phyloP scores from a whole-genome alignment of 2,888 invertebrate genomes.

The Automeris io region DNA sequence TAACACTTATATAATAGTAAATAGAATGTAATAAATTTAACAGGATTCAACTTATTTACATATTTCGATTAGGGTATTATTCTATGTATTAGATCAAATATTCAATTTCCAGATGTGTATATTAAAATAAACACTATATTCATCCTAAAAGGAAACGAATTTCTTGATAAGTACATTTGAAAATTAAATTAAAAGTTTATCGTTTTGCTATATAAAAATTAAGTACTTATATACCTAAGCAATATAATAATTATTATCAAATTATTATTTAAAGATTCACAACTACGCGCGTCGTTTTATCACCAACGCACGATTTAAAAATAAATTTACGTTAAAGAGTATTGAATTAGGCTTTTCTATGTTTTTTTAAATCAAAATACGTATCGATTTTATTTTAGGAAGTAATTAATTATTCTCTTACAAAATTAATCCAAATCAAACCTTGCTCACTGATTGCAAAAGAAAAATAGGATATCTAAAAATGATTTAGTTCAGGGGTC shows the following conservation, averaged over 20 bases:
- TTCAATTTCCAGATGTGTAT: slow-evolving; percentile 18
- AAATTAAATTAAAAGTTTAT: neutral
- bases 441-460: too few relatives aligned
- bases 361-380: neutral
- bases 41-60: slow-evolving; percentile 75
- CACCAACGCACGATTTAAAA: neutral
- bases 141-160: neutral
- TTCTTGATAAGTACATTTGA: neutral
- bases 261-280: neutral
- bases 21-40: slow-evolving; percentile 76
- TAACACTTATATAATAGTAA: slow-evolving; percentile 72
- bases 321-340: neutral
- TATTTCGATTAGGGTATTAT: slow-evolving; percentile 17
- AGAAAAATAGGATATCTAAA: too few relatives aligned
- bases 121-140: neutral
- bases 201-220: neutral
- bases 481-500: too few relatives aligned
- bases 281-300: neutral
- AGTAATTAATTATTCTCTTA: too few relatives aligned
- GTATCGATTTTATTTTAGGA: too few relatives aligned
- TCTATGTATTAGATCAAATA: slow-evolving; percentile 20
- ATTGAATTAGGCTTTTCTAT: neutral
- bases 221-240: neutral
- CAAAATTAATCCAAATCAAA: too few relatives aligned
- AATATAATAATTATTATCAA: too few relatives aligned